phyloP scores from a whole-genome alignment of 1,140 invertebrate genomes.

The Zaprionus gabonicus region DNA sequence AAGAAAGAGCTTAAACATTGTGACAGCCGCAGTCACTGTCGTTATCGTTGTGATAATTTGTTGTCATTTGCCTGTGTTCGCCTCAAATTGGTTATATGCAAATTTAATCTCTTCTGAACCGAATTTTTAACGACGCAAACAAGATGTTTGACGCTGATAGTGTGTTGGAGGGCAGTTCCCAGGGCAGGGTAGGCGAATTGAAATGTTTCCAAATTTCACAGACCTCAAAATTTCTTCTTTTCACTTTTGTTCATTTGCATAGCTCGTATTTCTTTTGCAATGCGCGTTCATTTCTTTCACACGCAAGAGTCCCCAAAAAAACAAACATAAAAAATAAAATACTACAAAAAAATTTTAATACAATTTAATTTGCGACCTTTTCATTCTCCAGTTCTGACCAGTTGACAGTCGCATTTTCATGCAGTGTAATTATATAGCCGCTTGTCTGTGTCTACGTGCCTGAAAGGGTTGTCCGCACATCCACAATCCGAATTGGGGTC shows the following conservation, averaged over 20 bases:
- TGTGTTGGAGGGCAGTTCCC: neutral
- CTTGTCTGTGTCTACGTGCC: slow-evolving; percentile 38
- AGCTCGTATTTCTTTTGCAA: slow-evolving; percentile 38
- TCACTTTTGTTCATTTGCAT: slow-evolving; percentile 50
- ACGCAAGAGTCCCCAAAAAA: slow-evolving; percentile 43
- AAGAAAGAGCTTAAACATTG: slow-evolving; percentile 53
- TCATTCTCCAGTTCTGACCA: slow-evolving; percentile 49
- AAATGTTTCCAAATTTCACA: slow-evolving; percentile 62
- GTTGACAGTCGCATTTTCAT: slow-evolving; percentile 79
- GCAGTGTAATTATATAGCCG: slow-evolving; percentile 65
- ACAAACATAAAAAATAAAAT: slow-evolving; percentile 17
- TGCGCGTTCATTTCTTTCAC: slow-evolving; percentile 52
- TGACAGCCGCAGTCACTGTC: slow-evolving; percentile 36
- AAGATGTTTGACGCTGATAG: slow-evolving; percentile 58
- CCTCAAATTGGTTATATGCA: slow-evolving; percentile 39
- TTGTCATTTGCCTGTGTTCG: slow-evolving; percentile 32
- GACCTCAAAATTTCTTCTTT: slow-evolving; percentile 41
- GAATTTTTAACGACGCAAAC: slow-evolving; percentile 26
- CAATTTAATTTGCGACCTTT: slow-evolving; percentile 76
- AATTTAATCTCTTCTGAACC: slow-evolving; percentile 33
- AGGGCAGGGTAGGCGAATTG: slow-evolving; percentile 51
- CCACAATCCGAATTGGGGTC: slow-evolving; percentile 60
- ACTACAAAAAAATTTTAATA: slow-evolving; percentile 61
- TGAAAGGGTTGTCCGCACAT: slow-evolving; percentile 45
- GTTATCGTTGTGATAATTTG: slow-evolving; percentile 34